phyloP scores from a whole-genome alignment of 2,888 invertebrate genomes.

The Brenthis ino region DNA sequence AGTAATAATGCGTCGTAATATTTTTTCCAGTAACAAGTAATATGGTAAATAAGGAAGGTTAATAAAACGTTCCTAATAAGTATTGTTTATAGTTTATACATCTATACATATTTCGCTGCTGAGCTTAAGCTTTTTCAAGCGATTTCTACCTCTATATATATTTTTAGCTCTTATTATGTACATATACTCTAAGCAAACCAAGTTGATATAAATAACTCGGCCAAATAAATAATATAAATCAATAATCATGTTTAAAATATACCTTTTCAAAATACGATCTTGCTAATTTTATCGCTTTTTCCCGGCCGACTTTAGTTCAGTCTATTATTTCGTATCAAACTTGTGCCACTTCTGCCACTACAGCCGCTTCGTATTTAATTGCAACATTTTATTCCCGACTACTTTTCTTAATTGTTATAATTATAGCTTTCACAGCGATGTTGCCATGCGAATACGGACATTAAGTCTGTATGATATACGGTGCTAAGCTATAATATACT shows the following conservation, averaged over 20 bases:
- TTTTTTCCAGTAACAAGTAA: too few species aligned
- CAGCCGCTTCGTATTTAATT: constrained; percentile 51
- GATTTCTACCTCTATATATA: too few species aligned
- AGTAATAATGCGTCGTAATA: not conserved
- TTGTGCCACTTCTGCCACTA: constrained; percentile 54
- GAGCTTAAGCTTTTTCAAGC: too few species aligned
- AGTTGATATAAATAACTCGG: too few species aligned
- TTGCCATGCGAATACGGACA: constrained; percentile 46
- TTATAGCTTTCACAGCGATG: constrained; percentile 55
- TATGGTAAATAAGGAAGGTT: too few species aligned
- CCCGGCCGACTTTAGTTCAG: not conserved
- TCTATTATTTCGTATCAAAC: constrained; percentile 53
- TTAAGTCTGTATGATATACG: constrained; percentile 39
- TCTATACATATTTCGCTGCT: too few species aligned
- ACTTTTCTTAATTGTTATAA: constrained; percentile 64
- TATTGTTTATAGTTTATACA: too few species aligned
- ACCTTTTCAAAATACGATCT: not conserved
- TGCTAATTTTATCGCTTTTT: constrained; percentile 7
- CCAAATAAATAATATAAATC: too few species aligned
- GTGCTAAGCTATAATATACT: constrained; percentile 8
- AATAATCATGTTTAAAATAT: too few species aligned
- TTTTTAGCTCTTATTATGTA: too few species aligned
- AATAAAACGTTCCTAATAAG: too few species aligned
- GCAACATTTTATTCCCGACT: constrained; percentile 54
- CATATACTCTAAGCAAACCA: too few species aligned